Percentiles rank a stretch among this genome's conserved stretches.
Conservation (phyloP, 2,113 vertebrate genomes). For the Oreochromis tanganicae region DNA sequence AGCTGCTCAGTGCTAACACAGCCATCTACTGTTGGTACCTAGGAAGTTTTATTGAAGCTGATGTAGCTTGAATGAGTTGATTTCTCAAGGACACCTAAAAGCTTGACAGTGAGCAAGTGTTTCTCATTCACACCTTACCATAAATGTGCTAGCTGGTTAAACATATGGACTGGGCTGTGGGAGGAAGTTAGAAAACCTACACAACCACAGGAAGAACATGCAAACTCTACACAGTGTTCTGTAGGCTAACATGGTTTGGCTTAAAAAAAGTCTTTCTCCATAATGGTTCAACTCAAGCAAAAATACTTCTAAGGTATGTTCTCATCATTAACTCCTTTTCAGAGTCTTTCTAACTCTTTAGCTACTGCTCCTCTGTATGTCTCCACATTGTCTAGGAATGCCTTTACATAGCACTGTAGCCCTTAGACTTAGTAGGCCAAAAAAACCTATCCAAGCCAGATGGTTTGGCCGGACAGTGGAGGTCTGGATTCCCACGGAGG, state of each 20-base stretch:
- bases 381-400: conserved; percentile 34
- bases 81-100: conserved; percentile 1
- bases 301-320: not conserved
- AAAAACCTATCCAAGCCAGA: conserved; percentile 33
- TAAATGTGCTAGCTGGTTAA: not conserved
- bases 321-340: not conserved
- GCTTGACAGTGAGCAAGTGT: conserved; percentile 4
- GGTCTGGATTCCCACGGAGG: conserved; percentile 28
- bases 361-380: not conserved
- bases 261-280: not conserved
- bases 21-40: not conserved
- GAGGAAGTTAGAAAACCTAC: not conserved
- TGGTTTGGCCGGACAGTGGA: conserved; percentile 21
- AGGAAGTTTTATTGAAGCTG: not conserved
- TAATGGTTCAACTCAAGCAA: not conserved
- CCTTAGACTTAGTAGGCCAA: not conserved
- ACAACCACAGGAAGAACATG: not conserved
- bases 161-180: not conserved
- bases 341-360: not conserved
- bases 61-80: not conserved
- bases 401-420: conserved; percentile 8
- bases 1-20: not conserved
- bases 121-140: not conserved
- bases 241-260: not conserved
- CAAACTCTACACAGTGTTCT: not conserved